Base-by-base conservation (phyloP, 2,797 vertebrate genomes). In the Lepilemur septentrionalis region DNA sequence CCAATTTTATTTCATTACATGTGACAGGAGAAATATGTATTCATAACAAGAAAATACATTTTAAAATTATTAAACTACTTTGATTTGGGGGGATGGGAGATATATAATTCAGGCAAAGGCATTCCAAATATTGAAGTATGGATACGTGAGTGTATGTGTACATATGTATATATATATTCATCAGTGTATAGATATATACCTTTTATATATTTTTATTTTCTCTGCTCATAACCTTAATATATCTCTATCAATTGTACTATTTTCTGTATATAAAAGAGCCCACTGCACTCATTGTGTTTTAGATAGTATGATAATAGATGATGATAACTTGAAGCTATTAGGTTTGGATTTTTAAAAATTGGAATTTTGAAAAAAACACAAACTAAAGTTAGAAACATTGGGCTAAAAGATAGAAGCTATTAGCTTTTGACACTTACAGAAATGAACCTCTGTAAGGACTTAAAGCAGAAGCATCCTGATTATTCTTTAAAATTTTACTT, bases 331-430 rank as follows among this genome's bases (percentile, higher is more conserved):
- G 35, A 93, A 82, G 6, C 22, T 59, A 2, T 92, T 93, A 69
- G 13, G 10, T 84, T 97, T 93, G 32, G 18, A 65, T 92, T 89
- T 96, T 88, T 92, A 61, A 69, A 80, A 69, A 95, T 67, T 48
- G 2, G 9, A 89, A 46, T 80, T 88, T 61, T 67, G 28, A 57
- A 83, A 73, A 63, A 63, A 75, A 38, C 6, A 48, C 5, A 17
- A 72, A 65, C 48, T 46, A 70, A 89, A 87, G 46, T 82, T 82
- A n/a, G 67, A 38, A 92, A 35, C 23, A 43, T 1, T 61, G n/a
- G 3, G 23, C 43, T 83, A 38, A 93, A 89, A 94, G 43, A 46
- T 9, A 67, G 75, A 67, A 22, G 9, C 35, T 35, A 4, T 61
- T 83, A 85, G 61, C 46, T 57, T 81, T 93, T 72, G 61, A 80